Evolutionary conservation across 2,113 vertebrate species (phyloP).

Genomic region (Corythoichthys haematopterus): DNA sequence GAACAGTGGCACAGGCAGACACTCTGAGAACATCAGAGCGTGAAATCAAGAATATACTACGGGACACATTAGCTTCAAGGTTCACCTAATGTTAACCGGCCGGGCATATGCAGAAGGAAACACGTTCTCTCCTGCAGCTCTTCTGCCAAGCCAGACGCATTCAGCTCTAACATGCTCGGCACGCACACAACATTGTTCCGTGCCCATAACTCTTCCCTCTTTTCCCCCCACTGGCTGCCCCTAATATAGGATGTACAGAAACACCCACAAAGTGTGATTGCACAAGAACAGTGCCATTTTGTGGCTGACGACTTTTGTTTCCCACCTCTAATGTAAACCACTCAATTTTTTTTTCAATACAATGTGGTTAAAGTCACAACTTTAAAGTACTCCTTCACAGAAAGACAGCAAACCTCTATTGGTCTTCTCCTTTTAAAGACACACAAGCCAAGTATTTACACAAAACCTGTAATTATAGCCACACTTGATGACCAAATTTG

Average conservation of each 20-base stretch:
- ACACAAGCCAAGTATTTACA: background rate
- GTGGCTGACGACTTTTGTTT: slow-evolving; percentile 11
- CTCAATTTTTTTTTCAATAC: background rate
- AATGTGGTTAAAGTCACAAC: background rate
- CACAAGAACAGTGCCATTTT: slow-evolving; percentile 23
- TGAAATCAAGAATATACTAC: slow-evolving; percentile 34
- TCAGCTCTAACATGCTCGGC: slow-evolving; percentile 27
- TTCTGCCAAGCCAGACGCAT: slow-evolving; percentile 31
- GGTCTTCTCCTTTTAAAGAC: background rate
- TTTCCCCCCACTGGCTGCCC: slow-evolving; percentile 5
- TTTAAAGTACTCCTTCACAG: background rate
- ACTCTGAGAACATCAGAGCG: slow-evolving; percentile 31
- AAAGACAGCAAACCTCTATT: background rate
- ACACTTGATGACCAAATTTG: slow-evolving; percentile 14
- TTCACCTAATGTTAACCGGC: slow-evolving; percentile 36
- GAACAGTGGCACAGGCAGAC: slow-evolving; percentile 12
- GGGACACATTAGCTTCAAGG: slow-evolving; percentile 48
- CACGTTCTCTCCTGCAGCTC: slow-evolving; percentile 3
- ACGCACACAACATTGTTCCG: slow-evolving; percentile 7
- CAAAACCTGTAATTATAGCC: slow-evolving; percentile 24
- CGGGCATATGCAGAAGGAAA: slow-evolving; percentile 17
- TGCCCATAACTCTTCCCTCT: slow-evolving; percentile 4
- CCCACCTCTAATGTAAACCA: slow-evolving; percentile 14
- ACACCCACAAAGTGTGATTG: background rate
- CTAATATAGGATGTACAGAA: background rate